These are phyloP conservation scores for Hypena proboscidalis DNA, from an alignment of 2,888 invertebrate genomes.

Conservation along the genomic window DNA sequence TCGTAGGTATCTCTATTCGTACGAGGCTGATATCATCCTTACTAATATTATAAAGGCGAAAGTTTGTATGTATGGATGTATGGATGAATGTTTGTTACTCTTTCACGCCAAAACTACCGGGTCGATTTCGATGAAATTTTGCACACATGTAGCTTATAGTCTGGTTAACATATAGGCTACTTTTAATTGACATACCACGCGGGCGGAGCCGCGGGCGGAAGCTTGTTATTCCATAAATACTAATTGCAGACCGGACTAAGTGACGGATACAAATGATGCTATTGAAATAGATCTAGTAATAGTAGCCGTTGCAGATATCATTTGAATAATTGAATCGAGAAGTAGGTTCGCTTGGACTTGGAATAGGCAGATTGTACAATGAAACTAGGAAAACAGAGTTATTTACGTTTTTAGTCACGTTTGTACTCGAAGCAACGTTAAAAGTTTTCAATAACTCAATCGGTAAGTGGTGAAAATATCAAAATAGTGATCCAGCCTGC, in stretches of 20 bases:
- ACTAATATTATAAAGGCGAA: too few species aligned
- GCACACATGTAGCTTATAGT: too few species aligned
- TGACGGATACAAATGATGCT: constrained; percentile 20
- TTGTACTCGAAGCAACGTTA: constrained; percentile 27
- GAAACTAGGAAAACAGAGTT: constrained; percentile 9
- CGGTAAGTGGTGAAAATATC: constrained; percentile 30
- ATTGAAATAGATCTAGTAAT: constrained; percentile 11
- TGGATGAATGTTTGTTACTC: too few species aligned
- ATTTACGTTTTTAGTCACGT: constrained; percentile 45
- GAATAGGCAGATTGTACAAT: too few species aligned
- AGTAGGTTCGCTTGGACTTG: too few species aligned
- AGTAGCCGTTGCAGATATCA: constrained; percentile 8
- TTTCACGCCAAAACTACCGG: too few species aligned
- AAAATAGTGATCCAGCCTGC: constrained; percentile 37
- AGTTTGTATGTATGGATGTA: too few species aligned
- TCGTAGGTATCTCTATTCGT: constrained; percentile 52
- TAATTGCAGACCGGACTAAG: constrained; percentile 21
- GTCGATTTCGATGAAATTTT: too few species aligned
- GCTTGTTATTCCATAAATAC: constrained; percentile 41
- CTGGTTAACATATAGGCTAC: too few species aligned
- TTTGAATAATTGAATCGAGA: constrained; percentile 19
- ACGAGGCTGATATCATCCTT: constrained; percentile 46
- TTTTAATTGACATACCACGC: too few species aligned
- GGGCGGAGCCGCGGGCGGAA: too few species aligned
- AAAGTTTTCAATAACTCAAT: constrained; percentile 37